Conservation (phyloP, 2,888 invertebrate genomes). For the Dyspetes luteomarginatus region DNA sequence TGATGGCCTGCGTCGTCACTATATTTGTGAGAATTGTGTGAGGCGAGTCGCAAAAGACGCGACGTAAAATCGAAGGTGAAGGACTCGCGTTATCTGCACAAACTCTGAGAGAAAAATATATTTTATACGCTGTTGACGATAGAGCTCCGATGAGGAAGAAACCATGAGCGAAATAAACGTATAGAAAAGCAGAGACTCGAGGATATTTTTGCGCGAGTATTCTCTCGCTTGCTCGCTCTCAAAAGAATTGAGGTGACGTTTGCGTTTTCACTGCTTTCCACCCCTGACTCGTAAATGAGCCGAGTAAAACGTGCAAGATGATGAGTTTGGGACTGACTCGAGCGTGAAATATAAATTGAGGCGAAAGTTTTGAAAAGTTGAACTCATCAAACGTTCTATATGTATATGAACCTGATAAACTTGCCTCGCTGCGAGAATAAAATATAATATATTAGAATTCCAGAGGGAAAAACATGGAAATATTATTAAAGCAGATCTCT, state of each 20-base stretch:
- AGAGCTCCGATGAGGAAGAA: constrained; percentile 42
- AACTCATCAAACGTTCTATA: background rate
- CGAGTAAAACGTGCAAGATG: background rate
- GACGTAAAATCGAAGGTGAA: constrained; percentile 58
- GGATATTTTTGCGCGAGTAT: constrained; percentile 47
- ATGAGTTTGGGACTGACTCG: background rate
- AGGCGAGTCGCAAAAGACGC: constrained; percentile 7
- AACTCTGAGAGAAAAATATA: background rate
- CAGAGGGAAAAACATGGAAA: too few species aligned
- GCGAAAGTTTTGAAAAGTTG: too few species aligned
- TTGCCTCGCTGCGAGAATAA: too few species aligned
- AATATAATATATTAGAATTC: too few species aligned
- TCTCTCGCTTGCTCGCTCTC: too few species aligned
- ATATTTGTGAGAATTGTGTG: background rate
- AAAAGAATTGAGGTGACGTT: constrained; percentile 8
- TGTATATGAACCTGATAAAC: background rate
- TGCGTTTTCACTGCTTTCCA: constrained; percentile 23
- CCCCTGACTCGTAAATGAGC: too few species aligned
- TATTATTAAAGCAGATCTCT: too few species aligned
- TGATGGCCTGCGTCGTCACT: background rate
- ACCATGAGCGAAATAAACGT: constrained; percentile 26
- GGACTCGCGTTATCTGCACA: constrained; percentile 34
- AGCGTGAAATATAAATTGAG: constrained; percentile 2
- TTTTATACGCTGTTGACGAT: constrained; percentile 8
- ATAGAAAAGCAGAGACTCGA: constrained; percentile 1